phyloP scores from a whole-genome alignment of 2,797 vertebrate genomes.

The Anguilla megastoma region DNA sequence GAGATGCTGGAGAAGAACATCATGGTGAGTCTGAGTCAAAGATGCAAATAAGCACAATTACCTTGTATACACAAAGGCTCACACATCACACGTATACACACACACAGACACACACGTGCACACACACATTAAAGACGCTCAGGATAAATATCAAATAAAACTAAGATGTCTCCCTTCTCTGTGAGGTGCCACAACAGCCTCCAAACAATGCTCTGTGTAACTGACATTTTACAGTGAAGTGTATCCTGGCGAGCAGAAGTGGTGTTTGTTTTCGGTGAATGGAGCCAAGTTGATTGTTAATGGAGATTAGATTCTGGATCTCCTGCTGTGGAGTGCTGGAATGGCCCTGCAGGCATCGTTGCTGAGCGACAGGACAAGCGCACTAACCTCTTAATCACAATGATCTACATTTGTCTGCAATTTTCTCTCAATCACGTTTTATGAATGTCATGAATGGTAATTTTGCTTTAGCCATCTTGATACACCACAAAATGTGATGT shows the following conservation, averaged over 20 bases:
- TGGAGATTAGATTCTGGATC: neutral
- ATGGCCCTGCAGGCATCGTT: neutral
- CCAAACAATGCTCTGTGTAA: neutral
- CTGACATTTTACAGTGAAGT: neutral
- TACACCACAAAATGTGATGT: neutral
- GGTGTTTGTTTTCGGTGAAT: neutral
- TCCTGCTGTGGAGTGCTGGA: neutral
- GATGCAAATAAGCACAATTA: neutral
- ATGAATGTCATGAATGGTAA: neutral
- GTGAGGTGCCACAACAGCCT: neutral
- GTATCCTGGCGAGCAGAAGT: neutral
- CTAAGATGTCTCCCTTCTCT: neutral
- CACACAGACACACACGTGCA: neutral
- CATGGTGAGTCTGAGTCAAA: constrained; percentile 75
- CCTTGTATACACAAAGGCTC: neutral
- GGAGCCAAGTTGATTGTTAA: neutral
- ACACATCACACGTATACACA: neutral
- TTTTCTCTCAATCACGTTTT: neutral
- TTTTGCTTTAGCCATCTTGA: neutral
- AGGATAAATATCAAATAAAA: neutral
- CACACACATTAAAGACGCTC: neutral
- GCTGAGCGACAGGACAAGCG: neutral
- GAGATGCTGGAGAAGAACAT: constrained; percentile 99
- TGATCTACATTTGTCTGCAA: neutral
- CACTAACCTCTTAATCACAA: neutral